Conservation (phyloP, 53 echinoderm and acorn worm genomes). For the Actinopyga echinites region DNA sequence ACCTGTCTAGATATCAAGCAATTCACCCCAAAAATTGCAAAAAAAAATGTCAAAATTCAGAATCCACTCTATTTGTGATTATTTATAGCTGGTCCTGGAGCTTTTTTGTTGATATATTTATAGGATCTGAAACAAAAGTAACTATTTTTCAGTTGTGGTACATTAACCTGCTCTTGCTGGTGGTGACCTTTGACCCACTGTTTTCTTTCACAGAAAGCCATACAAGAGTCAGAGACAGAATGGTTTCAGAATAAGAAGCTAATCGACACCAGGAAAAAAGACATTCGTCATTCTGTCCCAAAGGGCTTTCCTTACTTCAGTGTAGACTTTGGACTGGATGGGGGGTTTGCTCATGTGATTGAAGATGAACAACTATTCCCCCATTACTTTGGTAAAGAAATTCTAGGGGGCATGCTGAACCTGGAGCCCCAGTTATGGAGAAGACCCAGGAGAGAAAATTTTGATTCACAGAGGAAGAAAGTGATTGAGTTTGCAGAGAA, state of each 20-base stretch:
- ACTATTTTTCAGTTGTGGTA: too few relatives aligned
- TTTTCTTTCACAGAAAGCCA: conserved; percentile 77
- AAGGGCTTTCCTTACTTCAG: conserved; percentile 97
- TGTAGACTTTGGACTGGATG: conserved; percentile 96
- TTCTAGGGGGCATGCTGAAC: conserved; percentile 92
- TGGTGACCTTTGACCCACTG: too few relatives aligned
- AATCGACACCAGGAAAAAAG: conserved; percentile 91
- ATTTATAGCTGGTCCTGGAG: too few relatives aligned
- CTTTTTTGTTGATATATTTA: too few relatives aligned
- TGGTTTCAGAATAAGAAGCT: conserved; percentile 99
- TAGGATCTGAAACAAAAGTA: too few relatives aligned
- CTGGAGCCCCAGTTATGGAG: conserved; percentile 90
- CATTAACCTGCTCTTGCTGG: too few relatives aligned
- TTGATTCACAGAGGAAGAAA: conserved; percentile 81
- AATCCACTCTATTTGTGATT: too few relatives aligned
- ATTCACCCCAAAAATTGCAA: too few relatives aligned
- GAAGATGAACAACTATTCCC: conserved; percentile 90
- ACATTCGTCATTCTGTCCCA: conserved; percentile 81
- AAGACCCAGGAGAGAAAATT: conserved; percentile 86
- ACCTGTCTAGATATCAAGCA: too few relatives aligned
- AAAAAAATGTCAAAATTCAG: too few relatives aligned
- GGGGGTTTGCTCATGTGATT: conserved; percentile 98
- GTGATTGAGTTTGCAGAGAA: conserved; percentile 85
- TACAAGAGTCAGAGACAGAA: conserved; percentile 92
- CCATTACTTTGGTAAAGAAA: conserved; percentile 98